These are phyloP conservation scores for Coenobita brevimanus DNA, from an alignment of 1,140 invertebrate genomes.

Conservation along the genomic window DNA sequence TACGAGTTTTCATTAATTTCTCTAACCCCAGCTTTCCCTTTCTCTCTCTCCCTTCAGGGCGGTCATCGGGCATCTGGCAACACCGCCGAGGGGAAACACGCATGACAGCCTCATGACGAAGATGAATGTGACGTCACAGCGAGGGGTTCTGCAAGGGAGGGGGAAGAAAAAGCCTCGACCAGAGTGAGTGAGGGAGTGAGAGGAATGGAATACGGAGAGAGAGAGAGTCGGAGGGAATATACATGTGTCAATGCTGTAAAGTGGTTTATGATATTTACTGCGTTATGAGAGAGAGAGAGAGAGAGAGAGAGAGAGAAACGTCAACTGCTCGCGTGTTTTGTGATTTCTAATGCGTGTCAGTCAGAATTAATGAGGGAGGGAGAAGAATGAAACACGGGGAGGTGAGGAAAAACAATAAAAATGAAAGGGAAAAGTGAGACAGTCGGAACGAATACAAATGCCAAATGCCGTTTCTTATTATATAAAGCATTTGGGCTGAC, in stretches of 20 bases:
- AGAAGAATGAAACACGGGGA: too few relatives aligned
- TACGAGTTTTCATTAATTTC: too few relatives aligned
- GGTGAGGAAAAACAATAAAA: too few relatives aligned
- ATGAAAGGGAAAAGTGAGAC: too few relatives aligned
- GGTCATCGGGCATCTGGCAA: slow-evolving; percentile 49
- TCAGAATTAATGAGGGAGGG: too few relatives aligned
- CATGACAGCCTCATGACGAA: slow-evolving; percentile 64
- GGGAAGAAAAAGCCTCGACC: slow-evolving; percentile 31
- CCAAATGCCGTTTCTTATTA: too few relatives aligned
- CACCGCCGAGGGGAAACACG: slow-evolving; percentile 54
- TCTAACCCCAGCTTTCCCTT: too few relatives aligned
- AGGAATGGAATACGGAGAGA: slow-evolving; percentile 3
- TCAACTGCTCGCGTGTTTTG: neutral
- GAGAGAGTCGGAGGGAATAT: neutral
- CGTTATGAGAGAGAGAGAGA: slow-evolving; percentile 9
- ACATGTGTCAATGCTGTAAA: neutral
- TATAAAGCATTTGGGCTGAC: too few relatives aligned
- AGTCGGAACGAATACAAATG: too few relatives aligned
- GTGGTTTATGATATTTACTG: too few relatives aligned
- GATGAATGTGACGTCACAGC: slow-evolving; percentile 64
- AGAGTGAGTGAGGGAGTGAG: slow-evolving; percentile 7
- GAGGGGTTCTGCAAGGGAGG: slow-evolving; percentile 59
- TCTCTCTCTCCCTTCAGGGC: neutral
- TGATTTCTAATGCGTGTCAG: too few relatives aligned
- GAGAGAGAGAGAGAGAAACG: slow-evolving; percentile 26